These are phyloP conservation scores for Girardinus metallicus DNA, from an alignment of 2,797 vertebrate genomes.

Conservation along the genomic window DNA sequence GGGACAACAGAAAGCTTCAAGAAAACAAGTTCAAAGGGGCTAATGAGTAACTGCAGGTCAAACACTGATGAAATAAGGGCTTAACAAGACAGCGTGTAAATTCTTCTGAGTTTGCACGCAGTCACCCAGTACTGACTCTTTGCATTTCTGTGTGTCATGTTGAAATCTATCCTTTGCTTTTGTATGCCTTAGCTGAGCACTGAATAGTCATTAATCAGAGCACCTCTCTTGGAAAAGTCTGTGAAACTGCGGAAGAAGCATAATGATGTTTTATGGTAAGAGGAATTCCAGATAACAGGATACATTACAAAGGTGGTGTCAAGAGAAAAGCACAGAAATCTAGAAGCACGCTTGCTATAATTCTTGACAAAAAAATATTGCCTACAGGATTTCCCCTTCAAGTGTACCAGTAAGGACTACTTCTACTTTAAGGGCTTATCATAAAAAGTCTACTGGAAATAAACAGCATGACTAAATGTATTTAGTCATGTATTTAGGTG, in stretches of 20 bases:
- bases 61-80: slow-evolving; percentile 59
- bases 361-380: not conserved
- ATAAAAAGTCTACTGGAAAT: not conserved
- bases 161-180: slow-evolving; percentile 66
- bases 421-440: not conserved
- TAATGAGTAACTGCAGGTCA: slow-evolving; percentile 80
- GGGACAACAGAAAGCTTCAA: slow-evolving; percentile 67
- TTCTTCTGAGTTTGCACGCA: slow-evolving; percentile 27
- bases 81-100: slow-evolving; percentile 9
- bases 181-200: slow-evolving; percentile 69
- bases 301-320: slow-evolving; percentile 7
- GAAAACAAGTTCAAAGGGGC: slow-evolving; percentile 60
- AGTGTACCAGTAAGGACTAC: not conserved
- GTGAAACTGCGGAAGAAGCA: slow-evolving; percentile 38
- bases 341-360: not conserved
- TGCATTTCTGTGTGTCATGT: slow-evolving; percentile 58
- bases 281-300: slow-evolving; percentile 12
- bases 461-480: not conserved
- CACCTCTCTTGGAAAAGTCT: slow-evolving; percentile 32
- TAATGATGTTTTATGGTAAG: slow-evolving; percentile 42
- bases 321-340: not conserved
- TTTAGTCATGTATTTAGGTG: not conserved
- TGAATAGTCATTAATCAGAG: slow-evolving; percentile 78
- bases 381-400: not conserved
- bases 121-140: slow-evolving; percentile 24